A percentile compares a stretch with the other conserved stretches of the same genome.
These are phyloP conservation scores for Panthera tigris DNA, from an alignment of 2,113 vertebrate species.

Conservation along the genomic window DNA sequence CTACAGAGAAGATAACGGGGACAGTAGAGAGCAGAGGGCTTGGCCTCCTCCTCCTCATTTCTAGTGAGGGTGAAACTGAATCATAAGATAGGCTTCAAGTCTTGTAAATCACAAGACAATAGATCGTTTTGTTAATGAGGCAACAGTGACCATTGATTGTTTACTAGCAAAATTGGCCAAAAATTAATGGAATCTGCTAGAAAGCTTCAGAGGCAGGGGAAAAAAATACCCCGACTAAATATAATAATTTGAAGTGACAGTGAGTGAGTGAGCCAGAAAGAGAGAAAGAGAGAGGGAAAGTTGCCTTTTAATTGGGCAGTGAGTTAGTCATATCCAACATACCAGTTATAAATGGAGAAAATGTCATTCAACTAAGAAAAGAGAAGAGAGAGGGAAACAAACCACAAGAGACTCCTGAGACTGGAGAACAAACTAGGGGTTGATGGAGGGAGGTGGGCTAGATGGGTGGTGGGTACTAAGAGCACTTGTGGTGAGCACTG, in stretches of 20 bases:
- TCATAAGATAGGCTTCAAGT: neutral
- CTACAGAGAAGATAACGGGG: neutral
- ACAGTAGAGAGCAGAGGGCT: neutral
- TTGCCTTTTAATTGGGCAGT: no score
- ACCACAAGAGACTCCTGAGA: no score
- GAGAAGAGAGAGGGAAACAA: no score
- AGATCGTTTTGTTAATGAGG: neutral
- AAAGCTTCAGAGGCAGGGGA: neutral
- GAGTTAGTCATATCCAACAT: neutral
- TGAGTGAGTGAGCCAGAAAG: neutral
- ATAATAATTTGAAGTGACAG: neutral
- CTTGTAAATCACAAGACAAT: neutral
- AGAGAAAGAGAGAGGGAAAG: neutral
- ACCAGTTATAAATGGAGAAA: neutral
- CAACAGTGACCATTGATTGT: no score
- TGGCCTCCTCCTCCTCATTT: accelerated
- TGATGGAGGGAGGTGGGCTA: no score
- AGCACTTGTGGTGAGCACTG: no score
- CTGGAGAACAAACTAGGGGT: no score
- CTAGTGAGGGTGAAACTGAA: accelerated
- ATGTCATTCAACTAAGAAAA: neutral
- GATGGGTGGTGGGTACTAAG: no score
- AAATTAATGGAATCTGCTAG: neutral
- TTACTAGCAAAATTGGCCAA: neutral
- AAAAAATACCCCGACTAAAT: neutral